Conservation (phyloP, 2,113 vertebrate species). For the Tragelaphus buxtoni region DNA sequence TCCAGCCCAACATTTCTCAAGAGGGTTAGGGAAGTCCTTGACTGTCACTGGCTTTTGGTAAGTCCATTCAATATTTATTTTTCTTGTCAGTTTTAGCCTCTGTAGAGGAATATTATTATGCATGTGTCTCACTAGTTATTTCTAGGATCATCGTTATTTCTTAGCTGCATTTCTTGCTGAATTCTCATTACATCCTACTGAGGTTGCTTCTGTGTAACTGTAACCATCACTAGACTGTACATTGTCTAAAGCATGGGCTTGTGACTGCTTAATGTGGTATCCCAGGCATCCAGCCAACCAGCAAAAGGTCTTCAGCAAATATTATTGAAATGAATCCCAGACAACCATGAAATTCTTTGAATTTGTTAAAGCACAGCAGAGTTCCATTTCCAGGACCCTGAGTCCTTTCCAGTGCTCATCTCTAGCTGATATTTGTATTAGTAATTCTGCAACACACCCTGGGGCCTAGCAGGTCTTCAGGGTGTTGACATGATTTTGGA, state of each 20-base stretch:
- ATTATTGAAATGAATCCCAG: background rate
- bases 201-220: background rate
- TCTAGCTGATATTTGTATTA: background rate
- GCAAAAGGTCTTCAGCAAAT: background rate
- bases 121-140: background rate
- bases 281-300: background rate
- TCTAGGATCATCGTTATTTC: background rate
- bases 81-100: background rate
- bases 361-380: background rate
- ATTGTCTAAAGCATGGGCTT: background rate
- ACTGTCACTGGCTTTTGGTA: background rate
- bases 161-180: background rate
- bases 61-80: background rate
- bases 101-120: background rate
- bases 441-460: background rate
- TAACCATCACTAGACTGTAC: background rate
- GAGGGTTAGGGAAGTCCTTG: background rate
- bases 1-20: background rate
- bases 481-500: background rate
- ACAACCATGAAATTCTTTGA: background rate
- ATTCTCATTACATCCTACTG: background rate
- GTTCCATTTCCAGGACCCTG: background rate
- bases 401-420: background rate
- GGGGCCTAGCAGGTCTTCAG: background rate
- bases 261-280: background rate